Percentiles rank a stretch among this genome's conserved stretches.
Conservation (phyloP, 2,888 invertebrate species). For the Tromatobia lineatoria region DNA sequence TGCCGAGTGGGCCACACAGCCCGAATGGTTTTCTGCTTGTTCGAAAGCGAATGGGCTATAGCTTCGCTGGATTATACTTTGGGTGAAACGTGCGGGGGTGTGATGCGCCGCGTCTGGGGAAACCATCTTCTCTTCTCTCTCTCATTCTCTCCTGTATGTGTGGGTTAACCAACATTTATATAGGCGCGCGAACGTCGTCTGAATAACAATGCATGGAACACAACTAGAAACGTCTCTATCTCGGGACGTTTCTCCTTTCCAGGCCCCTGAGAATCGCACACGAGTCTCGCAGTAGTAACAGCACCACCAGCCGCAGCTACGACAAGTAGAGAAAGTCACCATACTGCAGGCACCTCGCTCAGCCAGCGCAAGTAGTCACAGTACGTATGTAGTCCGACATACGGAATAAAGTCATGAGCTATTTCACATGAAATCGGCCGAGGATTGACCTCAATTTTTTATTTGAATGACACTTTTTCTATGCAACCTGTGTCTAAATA, state of each 20-base stretch:
- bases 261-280: constrained; percentile 10
- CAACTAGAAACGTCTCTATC: constrained; percentile 20
- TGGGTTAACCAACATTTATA: constrained; percentile 25
- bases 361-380: neutral
- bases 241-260: constrained; percentile 13
- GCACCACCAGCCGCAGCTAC: neutral
- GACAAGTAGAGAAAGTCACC: constrained; percentile 6
- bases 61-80: constrained; percentile 13
- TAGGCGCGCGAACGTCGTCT: constrained; percentile 7
- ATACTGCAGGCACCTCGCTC: neutral
- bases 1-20: constrained; percentile 12
- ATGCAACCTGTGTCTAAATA: no score
- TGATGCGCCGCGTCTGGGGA: constrained; percentile 19
- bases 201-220: constrained; percentile 17
- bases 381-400: neutral
- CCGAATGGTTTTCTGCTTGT: constrained; percentile 28
- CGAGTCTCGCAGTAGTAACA: neutral
- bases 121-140: neutral
- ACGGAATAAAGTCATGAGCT: no score
- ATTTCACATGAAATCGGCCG: no score
- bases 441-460: no score
- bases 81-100: constrained; percentile 20
- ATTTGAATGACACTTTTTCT: no score
- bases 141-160: neutral
- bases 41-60: constrained; percentile 14